phyloP scores from a whole-genome alignment of 2,888 invertebrate species.

The Macaria liturata region DNA sequence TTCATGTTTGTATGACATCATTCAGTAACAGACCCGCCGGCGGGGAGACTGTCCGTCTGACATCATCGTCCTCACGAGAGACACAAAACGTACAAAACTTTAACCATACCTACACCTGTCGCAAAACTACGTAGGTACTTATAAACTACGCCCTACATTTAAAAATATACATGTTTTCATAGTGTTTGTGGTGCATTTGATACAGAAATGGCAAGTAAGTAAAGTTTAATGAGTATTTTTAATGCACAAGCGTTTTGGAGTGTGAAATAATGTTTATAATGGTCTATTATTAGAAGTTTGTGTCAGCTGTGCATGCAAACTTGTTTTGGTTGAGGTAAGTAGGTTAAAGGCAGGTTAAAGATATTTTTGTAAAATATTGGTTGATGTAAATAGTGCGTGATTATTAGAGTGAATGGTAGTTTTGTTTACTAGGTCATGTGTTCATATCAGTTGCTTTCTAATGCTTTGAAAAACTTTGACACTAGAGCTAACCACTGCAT shows the following conservation, averaged over 20 bases:
- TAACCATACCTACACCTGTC: not conserved
- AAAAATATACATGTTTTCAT: no score
- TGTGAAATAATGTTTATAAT: slow-evolving; percentile 14
- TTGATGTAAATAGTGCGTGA: no score
- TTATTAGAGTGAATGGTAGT: no score
- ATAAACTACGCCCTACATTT: not conserved
- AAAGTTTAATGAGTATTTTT: not conserved
- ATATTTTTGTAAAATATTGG: not conserved
- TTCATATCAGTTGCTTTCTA: no score
- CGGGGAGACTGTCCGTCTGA: slow-evolving; percentile 11
- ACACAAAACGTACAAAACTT: not conserved
- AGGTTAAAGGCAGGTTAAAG: not conserved
- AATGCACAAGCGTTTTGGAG: slow-evolving; percentile 1
- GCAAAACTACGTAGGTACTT: slow-evolving; percentile 2
- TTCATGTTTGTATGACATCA: slow-evolving; percentile 32
- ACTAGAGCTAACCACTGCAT: no score
- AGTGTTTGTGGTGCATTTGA: not conserved
- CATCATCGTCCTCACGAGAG: slow-evolving; percentile 13
- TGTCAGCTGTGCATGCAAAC: slow-evolving; percentile 23
- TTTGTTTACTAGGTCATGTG: no score
- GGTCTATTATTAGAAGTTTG: slow-evolving; percentile 17
- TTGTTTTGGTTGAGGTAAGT: slow-evolving; percentile 12
- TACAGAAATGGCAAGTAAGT: slow-evolving; percentile 20
- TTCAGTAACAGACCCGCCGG: slow-evolving; percentile 21
- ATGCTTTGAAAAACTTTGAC: no score